Evolutionary conservation across 2,888 invertebrate species (phyloP), one percentile per base, ranked within the genome.

Genomic region (Anoplius nigerrimus): DNA sequence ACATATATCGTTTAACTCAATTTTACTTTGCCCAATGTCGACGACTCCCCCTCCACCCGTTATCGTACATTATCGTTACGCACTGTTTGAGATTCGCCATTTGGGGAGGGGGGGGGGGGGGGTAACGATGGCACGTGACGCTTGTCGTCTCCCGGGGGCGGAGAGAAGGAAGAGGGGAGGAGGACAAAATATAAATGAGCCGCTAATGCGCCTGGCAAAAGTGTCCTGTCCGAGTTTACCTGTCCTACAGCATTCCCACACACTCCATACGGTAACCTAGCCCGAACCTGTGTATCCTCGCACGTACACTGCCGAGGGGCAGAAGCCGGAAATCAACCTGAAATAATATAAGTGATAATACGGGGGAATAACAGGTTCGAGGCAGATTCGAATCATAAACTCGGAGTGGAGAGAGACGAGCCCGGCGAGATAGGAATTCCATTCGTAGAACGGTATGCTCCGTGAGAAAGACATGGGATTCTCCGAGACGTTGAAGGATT

Each of bases 281-380:
- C n/a, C n/a, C n/a, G n/a, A n/a, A n/a, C n/a, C n/a, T 48, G 45
- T 53, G 51, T 54, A 48, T 20, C 51, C 18, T 53, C 48, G 62
- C 55, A 51, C 42, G 63, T 52, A 15, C 3, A 16, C 16, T 20
- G 43, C n/a, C 16, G 20, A 42, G 54, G 54, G 16, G 46, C 48
- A 58, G 46, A 22, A 56, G 66, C 58, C 34, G 21, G 27, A 48
- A 24, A 51, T 24, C 53, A 46, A 34, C 45, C 42, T 43, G 57
- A 42, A 27, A 42, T 18, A 57, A 61, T 54, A 66, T 65, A 52
- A 64, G 66, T 54, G 63, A 46, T 62, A 21, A 55, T 58, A 22
- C 21, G 20, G 21, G 45, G 61, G 70, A 72, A 72, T 72, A 70
- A 48, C 61, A 56, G 58, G 57, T 42, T n/a, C 46, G 57, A 54